A percentile compares a stretch with the other conserved stretches of the same genome.
Conservation (phyloP, 2,888 invertebrate genomes). For the Augiades crinisus region DNA sequence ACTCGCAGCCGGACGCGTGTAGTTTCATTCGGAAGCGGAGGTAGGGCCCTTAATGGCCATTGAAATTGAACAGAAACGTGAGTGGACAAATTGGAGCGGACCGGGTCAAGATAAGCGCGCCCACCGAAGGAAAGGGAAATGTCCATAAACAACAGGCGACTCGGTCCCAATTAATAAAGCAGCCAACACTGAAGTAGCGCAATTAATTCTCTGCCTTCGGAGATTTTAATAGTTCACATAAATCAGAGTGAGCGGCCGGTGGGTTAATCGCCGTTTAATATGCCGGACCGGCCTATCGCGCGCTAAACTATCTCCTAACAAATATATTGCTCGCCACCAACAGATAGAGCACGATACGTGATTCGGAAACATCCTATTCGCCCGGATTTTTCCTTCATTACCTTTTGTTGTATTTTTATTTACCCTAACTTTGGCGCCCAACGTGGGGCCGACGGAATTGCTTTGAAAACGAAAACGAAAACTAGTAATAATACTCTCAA, state of each 20-base stretch:
- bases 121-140: slow-evolving; percentile 61
- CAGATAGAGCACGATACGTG: slow-evolving; percentile 53
- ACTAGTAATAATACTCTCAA: background rate
- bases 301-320: slow-evolving; percentile 39
- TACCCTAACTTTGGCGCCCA: slow-evolving; percentile 30
- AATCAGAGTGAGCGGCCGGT: slow-evolving; percentile 71
- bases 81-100: slow-evolving; percentile 75
- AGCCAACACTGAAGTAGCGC: slow-evolving; percentile 75
- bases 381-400: slow-evolving; percentile 39
- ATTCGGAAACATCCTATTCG: slow-evolving; percentile 40
- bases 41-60: slow-evolving; percentile 72
- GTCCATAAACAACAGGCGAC: slow-evolving; percentile 76
- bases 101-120: slow-evolving; percentile 72
- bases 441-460: slow-evolving; percentile 25
- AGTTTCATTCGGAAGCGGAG: slow-evolving; percentile 43
- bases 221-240: slow-evolving; percentile 81
- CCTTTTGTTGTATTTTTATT: slow-evolving; percentile 32
- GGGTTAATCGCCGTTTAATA: slow-evolving; percentile 80
- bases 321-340: slow-evolving; percentile 44
- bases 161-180: slow-evolving; percentile 79
- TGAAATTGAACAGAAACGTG: slow-evolving; percentile 72
- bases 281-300: slow-evolving; percentile 64
- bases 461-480: background rate
- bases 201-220: slow-evolving; percentile 80
- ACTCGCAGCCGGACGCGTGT: slow-evolving; percentile 8